These are phyloP conservation scores for Sitophilus oryzae DNA, from an alignment of 1,140 invertebrate genomes.

Conservation along the genomic window DNA sequence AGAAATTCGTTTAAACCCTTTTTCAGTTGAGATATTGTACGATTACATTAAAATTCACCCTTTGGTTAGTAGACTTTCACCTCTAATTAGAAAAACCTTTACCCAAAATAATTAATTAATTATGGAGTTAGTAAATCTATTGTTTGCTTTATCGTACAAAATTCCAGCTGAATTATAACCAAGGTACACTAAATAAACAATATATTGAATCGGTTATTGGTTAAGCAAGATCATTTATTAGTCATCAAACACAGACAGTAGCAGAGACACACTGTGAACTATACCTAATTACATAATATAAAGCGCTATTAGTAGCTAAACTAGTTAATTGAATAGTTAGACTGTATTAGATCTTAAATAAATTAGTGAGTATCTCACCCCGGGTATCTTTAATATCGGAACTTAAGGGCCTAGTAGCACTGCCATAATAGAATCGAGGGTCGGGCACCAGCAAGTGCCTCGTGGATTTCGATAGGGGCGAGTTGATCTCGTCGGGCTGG, in stretches of 20 bases:
- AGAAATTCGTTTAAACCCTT: background rate
- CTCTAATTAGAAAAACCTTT: too few species aligned
- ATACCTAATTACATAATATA: too few species aligned
- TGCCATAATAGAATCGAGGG: slow-evolving; percentile 61
- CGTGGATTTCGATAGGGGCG: slow-evolving; percentile 71
- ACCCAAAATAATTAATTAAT: too few species aligned
- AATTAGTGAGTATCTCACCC: slow-evolving; percentile 20
- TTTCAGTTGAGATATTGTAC: slow-evolving; percentile 1
- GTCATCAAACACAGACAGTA: too few species aligned
- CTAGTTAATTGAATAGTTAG: slow-evolving; percentile 1
- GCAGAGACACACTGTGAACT: too few species aligned
- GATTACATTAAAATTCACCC: slow-evolving; percentile 4
- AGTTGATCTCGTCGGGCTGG: slow-evolving; percentile 68
- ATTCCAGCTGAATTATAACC: too few species aligned
- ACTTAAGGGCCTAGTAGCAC: slow-evolving; percentile 23
- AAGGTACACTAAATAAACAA: too few species aligned
- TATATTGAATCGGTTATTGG: too few species aligned
- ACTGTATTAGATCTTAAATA: slow-evolving; percentile 6
- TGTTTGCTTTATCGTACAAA: too few species aligned
- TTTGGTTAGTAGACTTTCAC: slow-evolving; percentile 6
- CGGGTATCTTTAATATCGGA: slow-evolving; percentile 19
- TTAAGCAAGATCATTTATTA: background rate
- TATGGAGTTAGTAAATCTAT: too few species aligned
- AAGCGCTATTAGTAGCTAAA: too few species aligned
- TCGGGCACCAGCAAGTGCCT: slow-evolving; percentile 70